Percentiles rank a stretch among this genome's conserved stretches.
These are phyloP conservation scores for Danio kyathit DNA, from an alignment of 2,797 vertebrate species.

Conservation along the genomic window DNA sequence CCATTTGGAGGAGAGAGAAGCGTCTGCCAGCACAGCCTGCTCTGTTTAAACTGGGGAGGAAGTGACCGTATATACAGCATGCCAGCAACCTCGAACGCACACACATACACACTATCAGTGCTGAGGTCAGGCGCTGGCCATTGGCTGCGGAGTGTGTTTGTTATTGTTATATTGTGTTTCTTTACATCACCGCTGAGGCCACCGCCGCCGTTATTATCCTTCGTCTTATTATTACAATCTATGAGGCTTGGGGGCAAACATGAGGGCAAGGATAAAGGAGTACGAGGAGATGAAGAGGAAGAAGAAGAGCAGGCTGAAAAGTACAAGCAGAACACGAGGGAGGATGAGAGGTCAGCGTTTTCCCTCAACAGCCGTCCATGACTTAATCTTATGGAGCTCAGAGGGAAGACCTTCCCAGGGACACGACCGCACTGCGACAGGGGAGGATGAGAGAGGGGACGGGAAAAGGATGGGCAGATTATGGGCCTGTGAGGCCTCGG, in stretches of 20 bases:
- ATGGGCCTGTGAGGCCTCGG: not conserved
- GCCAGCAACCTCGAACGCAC: conserved; percentile 82
- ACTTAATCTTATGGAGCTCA: conserved; percentile 94
- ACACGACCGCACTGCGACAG: conserved; percentile 60
- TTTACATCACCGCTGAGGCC: conserved; percentile 81
- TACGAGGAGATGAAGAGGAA: conserved; percentile 73
- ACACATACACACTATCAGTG: conserved; percentile 46
- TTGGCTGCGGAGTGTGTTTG: conserved; percentile 80
- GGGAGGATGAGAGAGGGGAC: conserved; percentile 35
- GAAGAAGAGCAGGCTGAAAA: conserved; percentile 76
- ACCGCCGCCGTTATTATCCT: conserved; percentile 81
- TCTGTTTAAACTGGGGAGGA: conserved; percentile 99
- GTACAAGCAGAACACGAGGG: conserved; percentile 93
- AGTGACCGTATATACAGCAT: conserved; percentile 99
- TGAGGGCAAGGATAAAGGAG: conserved; percentile 83
- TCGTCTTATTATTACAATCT: conserved; percentile 84
- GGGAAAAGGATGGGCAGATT: conserved; percentile 36
- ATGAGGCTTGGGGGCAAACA: conserved; percentile 70
- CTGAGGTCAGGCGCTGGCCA: conserved; percentile 79
- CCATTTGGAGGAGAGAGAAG: conserved; percentile 96
- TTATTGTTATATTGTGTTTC: conserved; percentile 88
- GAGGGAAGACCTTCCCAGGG: conserved; percentile 92
- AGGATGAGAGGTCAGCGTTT: conserved; percentile 98
- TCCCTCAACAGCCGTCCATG: conserved; percentile 97
- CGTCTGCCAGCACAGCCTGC: conserved; percentile 99